phyloP scores from a whole-genome alignment of 2,797 vertebrate genomes.

The Myotis vivesi region DNA sequence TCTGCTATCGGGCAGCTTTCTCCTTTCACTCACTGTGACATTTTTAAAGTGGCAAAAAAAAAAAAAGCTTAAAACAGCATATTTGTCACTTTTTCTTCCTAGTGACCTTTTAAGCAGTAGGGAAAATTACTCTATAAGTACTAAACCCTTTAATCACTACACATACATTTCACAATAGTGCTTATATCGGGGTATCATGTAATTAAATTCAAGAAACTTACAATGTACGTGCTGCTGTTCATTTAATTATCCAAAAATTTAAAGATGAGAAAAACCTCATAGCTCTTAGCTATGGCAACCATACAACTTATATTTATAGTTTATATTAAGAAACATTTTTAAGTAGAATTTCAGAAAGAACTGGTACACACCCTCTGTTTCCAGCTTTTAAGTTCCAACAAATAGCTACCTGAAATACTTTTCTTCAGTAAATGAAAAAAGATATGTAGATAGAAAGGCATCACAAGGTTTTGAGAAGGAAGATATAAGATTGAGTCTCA shows the following conservation, averaged over 20 bases:
- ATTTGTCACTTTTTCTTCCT: conserved; percentile 81
- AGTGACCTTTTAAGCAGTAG: conserved; percentile 80
- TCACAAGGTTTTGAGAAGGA: background rate
- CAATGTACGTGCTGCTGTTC: conserved; percentile 78
- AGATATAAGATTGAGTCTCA: background rate
- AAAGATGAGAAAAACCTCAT: conserved; percentile 75
- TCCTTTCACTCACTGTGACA: conserved; percentile 81
- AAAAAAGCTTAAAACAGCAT: conserved; percentile 79
- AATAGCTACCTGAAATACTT: conserved; percentile 12
- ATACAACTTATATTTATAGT: conserved; percentile 64
- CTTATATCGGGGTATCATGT: conserved; percentile 71
- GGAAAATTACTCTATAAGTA: conserved; percentile 80
- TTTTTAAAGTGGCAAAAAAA: conserved; percentile 84
- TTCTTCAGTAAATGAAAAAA: conserved; percentile 29
- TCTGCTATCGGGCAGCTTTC: conserved; percentile 81
- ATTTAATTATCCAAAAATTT: conserved; percentile 82
- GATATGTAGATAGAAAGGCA: background rate
- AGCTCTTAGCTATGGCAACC: conserved; percentile 74
- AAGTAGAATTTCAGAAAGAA: conserved; percentile 77
- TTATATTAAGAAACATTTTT: conserved; percentile 70
- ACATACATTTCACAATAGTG: conserved; percentile 74
- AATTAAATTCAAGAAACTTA: conserved; percentile 83
- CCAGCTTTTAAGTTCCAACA: conserved; percentile 51
- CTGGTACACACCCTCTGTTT: conserved; percentile 30
- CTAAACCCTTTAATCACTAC: conserved; percentile 75